Base-by-base conservation (phyloP, 2,888 invertebrate species). In the Lasioglossum lativentre region DNA sequence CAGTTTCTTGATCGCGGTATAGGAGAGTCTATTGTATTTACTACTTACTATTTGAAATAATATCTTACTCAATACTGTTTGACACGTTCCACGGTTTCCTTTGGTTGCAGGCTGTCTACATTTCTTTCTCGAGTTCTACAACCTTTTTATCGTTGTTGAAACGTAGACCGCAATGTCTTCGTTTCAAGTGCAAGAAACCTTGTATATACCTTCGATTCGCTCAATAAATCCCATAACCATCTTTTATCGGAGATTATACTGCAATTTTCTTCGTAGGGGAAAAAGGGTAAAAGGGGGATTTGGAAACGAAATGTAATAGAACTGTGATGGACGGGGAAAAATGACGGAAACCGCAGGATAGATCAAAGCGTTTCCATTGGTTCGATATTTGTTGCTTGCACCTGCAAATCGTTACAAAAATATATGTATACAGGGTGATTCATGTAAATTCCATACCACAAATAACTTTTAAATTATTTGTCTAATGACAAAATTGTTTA, bases 221-320 rank as follows among this genome's bases (percentile, higher is more conserved):
- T 76, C 76, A 71, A 87, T 88, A 88, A 88, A 85, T 88, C 80
- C 82, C 38, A n/a, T 27, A 34, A 27, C 63, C 66, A 40, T 77
- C 74, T 42, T 71, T 71, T 59, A 42, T 68, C 23, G 68, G 40
- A 72, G 73, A 86, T 81, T 86, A 81, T 82, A 74, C 68, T 74
- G 76, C 42, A 30, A 84, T 73, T 40, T 73, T 30, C 47, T 14
- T 30, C 16, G 6, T 5, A n/a, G 12, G 5, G 40, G 19, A 10
- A 40, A 16, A 42, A n/a, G 27, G 10, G 14, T n/a, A 3, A 47
- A n/a, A 42, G 30, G 23, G 10, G 16, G 47, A 19, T n/a, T 68
- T 47, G 52, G 27, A 75, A 47, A 75, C 75, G 59, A 38, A 71
- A 38, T n/a, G 34, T 16, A n/a, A 63, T 12, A 12, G 42, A n/a